Evolutionary conservation across 1,140 invertebrate species (phyloP).

Genomic region (Magallana angulata): DNA sequence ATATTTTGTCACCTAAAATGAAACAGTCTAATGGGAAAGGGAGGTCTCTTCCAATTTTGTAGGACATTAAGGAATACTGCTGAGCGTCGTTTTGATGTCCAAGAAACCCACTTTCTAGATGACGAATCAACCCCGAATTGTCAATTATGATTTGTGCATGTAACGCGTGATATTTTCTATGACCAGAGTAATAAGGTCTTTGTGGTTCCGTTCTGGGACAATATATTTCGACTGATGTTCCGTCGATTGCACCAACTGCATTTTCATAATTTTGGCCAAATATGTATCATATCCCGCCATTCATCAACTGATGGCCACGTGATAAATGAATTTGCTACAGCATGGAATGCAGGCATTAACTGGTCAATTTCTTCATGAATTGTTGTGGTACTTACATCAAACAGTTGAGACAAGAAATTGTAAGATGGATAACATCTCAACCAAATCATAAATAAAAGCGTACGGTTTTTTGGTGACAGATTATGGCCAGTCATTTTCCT

Average conservation of each 20-base stretch:
- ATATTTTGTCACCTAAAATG: constrained; percentile 49
- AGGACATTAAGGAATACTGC: constrained; percentile 33
- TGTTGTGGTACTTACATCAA: background rate
- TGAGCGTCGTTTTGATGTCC: constrained; percentile 48
- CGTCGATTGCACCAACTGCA: constrained; percentile 36
- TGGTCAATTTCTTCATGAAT: background rate
- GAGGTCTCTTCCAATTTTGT: constrained; percentile 26
- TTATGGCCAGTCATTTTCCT: too few relatives aligned
- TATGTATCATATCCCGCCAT: background rate
- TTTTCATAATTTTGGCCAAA: background rate
- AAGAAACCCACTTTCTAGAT: constrained; percentile 40
- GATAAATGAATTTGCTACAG: background rate
- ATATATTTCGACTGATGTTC: constrained; percentile 34
- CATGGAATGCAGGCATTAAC: background rate
- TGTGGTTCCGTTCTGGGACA: constrained; percentile 35
- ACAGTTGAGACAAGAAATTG: background rate
- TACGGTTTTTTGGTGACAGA: too few relatives aligned
- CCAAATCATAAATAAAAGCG: background rate
- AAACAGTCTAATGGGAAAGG: constrained; percentile 45
- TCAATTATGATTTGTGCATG: constrained; percentile 52
- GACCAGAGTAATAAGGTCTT: constrained; percentile 46
- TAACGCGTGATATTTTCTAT: constrained; percentile 36
- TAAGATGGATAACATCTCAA: background rate
- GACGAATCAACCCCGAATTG: constrained; percentile 26
- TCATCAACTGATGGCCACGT: background rate